phyloP scores from a whole-genome alignment of 1,140 invertebrate genomes.

The Papilio machaon region DNA sequence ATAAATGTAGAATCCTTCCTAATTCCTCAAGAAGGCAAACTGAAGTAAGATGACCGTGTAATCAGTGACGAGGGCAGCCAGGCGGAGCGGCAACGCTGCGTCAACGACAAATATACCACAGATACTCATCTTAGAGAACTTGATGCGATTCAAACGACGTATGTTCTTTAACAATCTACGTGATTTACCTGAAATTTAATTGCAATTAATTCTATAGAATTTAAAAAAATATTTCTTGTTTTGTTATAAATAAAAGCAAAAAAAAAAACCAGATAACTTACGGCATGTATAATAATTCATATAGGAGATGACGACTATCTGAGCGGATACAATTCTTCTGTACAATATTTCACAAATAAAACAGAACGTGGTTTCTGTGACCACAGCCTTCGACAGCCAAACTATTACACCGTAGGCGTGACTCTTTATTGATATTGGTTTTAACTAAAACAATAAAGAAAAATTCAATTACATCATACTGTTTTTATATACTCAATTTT shows the following conservation, averaged over 20 bases:
- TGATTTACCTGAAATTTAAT: constrained; percentile 20
- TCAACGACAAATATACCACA: constrained; percentile 37
- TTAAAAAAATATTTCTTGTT: no score
- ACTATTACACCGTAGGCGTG: constrained; percentile 37
- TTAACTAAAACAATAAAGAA: constrained; percentile 17
- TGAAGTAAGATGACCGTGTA: constrained; percentile 36
- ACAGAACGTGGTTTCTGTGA: constrained; percentile 40
- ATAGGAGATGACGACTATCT: constrained; percentile 29
- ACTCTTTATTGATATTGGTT: constrained; percentile 24
- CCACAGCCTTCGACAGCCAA: constrained; percentile 37
- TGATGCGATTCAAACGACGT: constrained; percentile 6
- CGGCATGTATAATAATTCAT: constrained; percentile 14
- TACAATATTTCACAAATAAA: constrained; percentile 39
- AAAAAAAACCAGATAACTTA: neutral
- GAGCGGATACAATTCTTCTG: constrained; percentile 18
- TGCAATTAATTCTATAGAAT: neutral
- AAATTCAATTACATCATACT: no score
- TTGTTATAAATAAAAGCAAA: no score
- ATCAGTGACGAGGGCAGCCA: constrained; percentile 32
- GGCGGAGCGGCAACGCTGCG: constrained; percentile 30
- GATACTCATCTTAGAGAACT: constrained; percentile 22
- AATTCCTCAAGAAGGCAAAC: constrained; percentile 29
- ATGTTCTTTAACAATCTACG: constrained; percentile 40
- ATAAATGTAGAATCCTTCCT: neutral
- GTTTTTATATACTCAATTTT: no score